These are phyloP conservation scores for Sciurus carolinensis DNA, from an alignment of 2,797 vertebrate genomes.

Conservation along the genomic window DNA sequence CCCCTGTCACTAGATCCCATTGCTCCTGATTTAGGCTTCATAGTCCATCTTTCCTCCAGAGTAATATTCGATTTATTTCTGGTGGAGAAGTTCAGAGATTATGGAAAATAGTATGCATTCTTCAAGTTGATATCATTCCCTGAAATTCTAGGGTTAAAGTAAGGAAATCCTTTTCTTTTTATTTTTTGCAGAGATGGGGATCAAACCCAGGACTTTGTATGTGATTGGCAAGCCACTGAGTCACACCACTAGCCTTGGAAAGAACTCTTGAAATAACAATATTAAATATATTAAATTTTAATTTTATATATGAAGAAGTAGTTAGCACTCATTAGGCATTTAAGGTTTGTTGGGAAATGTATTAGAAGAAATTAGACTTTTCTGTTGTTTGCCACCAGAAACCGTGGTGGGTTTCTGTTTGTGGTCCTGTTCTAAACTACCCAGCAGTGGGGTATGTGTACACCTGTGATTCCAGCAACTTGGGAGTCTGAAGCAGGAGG, in stretches of 20 bases:
- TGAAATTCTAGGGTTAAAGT: background rate
- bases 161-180: background rate
- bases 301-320: background rate
- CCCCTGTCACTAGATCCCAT: background rate
- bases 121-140: background rate
- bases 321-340: background rate
- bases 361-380: background rate
- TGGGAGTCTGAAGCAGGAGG: no score
- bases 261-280: conserved; percentile 20
- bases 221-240: background rate
- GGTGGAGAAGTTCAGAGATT: background rate
- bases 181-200: background rate
- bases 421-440: background rate
- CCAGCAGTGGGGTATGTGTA: no score
- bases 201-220: background rate
- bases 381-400: conserved; percentile 16
- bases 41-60: background rate
- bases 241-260: background rate
- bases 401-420: background rate
- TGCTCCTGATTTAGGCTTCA: background rate
- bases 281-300: background rate
- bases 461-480: no score
- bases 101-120: background rate
- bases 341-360: background rate
- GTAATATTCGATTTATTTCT: conserved; percentile 11